Evolutionary conservation across 2,888 invertebrate species (phyloP), one percentile per base, ranked within the genome.

Genomic region (Odontothrips loti): DNA sequence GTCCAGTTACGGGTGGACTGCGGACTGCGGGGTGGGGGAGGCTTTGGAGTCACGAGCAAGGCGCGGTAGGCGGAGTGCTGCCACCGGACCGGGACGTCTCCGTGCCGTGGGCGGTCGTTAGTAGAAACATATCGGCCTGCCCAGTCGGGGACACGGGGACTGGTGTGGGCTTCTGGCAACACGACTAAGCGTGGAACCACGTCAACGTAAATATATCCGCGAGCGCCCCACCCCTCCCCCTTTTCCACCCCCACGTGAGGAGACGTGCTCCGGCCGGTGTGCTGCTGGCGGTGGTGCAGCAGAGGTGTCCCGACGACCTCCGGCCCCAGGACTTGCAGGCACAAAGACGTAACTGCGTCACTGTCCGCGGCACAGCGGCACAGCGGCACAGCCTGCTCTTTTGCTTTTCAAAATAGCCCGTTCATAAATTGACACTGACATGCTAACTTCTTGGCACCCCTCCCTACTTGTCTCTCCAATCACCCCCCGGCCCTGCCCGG

Each of bases 401-500:
- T 75, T 75, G 23, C 23, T 11, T 58, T 75, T 75, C 68, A 75
- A 75, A 75, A 75, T 75, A 75, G 68, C 68, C 68, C 68, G 23
- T 75, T 75, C 68, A 75, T 75, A 75, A 75, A 75, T 75, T 75
- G 68, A 75, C 68, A 75, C 23, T 75, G 68, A 75, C 68, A 75
- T 75, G 23, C 68, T 75, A 75, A 75, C 68, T 75, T 75, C 68
- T 75, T 75, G 68, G 68, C 68, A 75, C 3, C 68, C 58, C 58
- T 20, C 58, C 34, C 34, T 43, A 43, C 34, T 43, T 43, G 34
- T 43, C 34, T 43, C 34, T 43, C 34, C 34, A 43, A 43, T 43
- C 34, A 43, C 34, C 34, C 2, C 34, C 58, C 58, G n/a, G 58
- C 51, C 51, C 48, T 48, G 48, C 48, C 48, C 48, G 9, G 48